Base-by-base conservation (phyloP, 2,113 vertebrate genomes). In the Odobenus rosmarus region DNA sequence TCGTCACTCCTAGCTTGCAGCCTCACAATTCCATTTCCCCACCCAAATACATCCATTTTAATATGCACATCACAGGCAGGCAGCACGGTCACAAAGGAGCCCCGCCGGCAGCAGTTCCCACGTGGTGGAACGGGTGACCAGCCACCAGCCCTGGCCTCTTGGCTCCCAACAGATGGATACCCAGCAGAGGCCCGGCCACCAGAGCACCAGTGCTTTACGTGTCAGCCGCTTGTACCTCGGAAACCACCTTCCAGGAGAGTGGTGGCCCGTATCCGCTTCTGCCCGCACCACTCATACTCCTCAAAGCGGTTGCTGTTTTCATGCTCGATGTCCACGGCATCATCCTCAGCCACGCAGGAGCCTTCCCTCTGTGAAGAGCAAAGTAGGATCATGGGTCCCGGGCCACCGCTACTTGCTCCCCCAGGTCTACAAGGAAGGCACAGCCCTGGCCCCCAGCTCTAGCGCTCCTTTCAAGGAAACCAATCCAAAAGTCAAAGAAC, bases 251-350 rank as follows among this genome's bases (percentile, higher is more conserved):
- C 99, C 98, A 99, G 98, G 92, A 99, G 99, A 64, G 99, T 99
- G 1, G 99, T 99, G 42, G 99, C 99, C 97, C 99, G 99, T 99
- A 99, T 99, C 99, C 99, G 99, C 98, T 99, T 99, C 99, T 99
- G 99, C 9, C 99, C 99, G 0, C 99, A 99, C 99, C 99, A 99
- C 95, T 99, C 99, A 62, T 99, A 99, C 93, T 99, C 99, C 93
- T 99, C 99, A 92, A 99, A 99, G 98, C 99, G 99, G 96, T 99
- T 99, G 95, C 99, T 99, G 0, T 99, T 99, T 97, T 99, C 99
- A 3, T 99, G 99, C 88, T 99, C 99, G 93, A 99, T 99, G 98
- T 99, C 99, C 96, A 99, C 99, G 2, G 99, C 99, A 97, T 99
- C 99, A 10, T 99, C 99, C 71, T 99, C 99, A 13, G 99, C 99